Percentiles rank a stretch among this genome's conserved stretches.
Conservation (phyloP, 2,113 vertebrate genomes). For the Gymnorhina tibicen region DNA sequence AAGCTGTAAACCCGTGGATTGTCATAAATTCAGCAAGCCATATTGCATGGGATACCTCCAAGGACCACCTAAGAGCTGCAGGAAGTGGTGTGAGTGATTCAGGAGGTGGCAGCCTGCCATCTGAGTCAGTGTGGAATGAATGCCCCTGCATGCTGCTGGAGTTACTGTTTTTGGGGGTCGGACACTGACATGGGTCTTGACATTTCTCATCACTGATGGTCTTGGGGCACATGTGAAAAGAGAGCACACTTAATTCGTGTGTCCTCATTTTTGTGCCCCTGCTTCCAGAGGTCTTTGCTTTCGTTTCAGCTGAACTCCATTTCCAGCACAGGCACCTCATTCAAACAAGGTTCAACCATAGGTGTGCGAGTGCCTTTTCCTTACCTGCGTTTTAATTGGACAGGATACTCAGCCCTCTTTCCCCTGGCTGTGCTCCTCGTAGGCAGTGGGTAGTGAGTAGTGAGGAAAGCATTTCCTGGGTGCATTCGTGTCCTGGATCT, state of each 20-base stretch:
- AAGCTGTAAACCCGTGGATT: neutral
- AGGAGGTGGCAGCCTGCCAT: slow-evolving; percentile 11
- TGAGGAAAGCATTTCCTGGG: neutral
- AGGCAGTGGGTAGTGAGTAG: neutral
- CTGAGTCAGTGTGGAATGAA: neutral
- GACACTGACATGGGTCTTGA: neutral
- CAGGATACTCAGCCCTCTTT: fast-evolving
- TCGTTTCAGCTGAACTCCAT: neutral
- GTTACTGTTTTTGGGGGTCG: fast-evolving
- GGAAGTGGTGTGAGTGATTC: slow-evolving; percentile 7
- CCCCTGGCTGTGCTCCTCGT: neutral
- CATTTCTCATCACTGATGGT: neutral
- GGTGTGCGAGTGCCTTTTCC: neutral
- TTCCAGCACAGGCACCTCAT: neutral
- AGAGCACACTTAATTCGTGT: neutral
- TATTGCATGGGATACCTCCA: neutral
- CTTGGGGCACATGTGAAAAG: neutral
- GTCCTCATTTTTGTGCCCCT: neutral
- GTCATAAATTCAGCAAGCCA: neutral
- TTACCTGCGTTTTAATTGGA: neutral
- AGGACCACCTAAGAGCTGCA: slow-evolving; percentile 20
- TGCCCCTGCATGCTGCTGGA: neutral
- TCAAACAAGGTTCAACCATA: neutral
- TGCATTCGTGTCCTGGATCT: neutral
- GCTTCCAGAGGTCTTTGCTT: neutral